Evolutionary conservation across 1,140 invertebrate species (phyloP).

Genomic region (Mercenaria mercenaria): DNA sequence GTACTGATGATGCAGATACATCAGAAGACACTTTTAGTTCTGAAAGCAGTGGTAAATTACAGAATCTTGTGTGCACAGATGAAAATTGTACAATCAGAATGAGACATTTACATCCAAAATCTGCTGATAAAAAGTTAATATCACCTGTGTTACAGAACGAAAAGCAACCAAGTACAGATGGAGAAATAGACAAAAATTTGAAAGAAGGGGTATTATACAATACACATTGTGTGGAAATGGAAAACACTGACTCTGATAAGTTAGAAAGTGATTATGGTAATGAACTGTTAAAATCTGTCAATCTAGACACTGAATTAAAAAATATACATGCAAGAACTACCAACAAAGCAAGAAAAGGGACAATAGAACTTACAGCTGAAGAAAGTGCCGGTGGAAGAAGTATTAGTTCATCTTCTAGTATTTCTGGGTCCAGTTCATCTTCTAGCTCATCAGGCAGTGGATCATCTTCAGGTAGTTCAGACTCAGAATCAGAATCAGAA

Average conservation of each 20-base stretch:
- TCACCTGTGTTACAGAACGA: background rate
- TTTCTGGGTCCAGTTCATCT: background rate
- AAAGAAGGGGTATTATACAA: background rate
- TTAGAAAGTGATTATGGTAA: no score
- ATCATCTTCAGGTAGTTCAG: background rate
- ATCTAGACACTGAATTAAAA: no score
- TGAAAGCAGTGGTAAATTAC: background rate
- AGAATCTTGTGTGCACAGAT: background rate
- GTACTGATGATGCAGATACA: background rate
- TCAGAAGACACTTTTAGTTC: background rate
- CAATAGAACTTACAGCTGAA: background rate
- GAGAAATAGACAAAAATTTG: background rate
- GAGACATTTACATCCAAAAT: conserved; percentile 35
- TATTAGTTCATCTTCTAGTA: background rate
- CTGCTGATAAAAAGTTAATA: background rate
- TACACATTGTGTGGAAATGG: background rate
- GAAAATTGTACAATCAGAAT: conserved; percentile 32
- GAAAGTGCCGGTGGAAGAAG: background rate
- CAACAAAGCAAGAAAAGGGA: background rate
- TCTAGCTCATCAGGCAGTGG: background rate
- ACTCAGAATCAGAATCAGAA: background rate
- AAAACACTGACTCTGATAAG: background rate
- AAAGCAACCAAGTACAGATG: background rate
- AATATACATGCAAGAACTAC: no score
- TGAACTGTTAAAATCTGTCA: no score